Conservation (phyloP, 2,888 invertebrate species). For the Microctonus brassicae region DNA sequence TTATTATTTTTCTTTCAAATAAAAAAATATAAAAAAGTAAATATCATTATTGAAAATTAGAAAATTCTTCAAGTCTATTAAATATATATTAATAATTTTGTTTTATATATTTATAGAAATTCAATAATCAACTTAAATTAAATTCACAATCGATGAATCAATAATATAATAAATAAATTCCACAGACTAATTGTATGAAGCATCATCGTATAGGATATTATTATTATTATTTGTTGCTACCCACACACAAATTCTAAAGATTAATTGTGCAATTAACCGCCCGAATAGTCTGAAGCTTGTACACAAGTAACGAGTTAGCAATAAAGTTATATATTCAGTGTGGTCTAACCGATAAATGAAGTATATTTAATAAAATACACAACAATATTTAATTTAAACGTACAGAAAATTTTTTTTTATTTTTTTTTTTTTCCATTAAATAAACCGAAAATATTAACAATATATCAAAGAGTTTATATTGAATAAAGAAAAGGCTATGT, state of each 20-base stretch:
- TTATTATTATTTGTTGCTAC: background rate
- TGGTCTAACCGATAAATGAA: background rate
- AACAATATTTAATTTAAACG: background rate
- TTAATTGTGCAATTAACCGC: conserved; percentile 16
- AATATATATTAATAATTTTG: too few relatives aligned
- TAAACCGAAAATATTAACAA: too few relatives aligned
- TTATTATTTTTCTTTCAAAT: background rate
- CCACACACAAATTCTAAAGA: conserved; percentile 14
- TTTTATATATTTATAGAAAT: background rate
- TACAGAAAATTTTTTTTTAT: too few relatives aligned
- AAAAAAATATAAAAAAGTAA: background rate
- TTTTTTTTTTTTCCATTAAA: too few relatives aligned
- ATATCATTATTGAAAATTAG: background rate
- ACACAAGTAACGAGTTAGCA: conserved; percentile 8
- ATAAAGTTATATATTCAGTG: background rate
- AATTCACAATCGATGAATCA: background rate
- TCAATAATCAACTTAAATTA: background rate
- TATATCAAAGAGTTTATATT: too few relatives aligned
- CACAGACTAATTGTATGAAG: background rate
- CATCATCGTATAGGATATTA: background rate
- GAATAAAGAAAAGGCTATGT: too few relatives aligned
- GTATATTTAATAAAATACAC: background rate
- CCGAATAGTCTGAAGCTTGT: conserved; percentile 5
- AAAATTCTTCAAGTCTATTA: too few relatives aligned
- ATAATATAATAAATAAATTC: background rate